phyloP scores from a whole-genome alignment of 2,888 invertebrate genomes.

The Cheiracanthium punctorium region DNA sequence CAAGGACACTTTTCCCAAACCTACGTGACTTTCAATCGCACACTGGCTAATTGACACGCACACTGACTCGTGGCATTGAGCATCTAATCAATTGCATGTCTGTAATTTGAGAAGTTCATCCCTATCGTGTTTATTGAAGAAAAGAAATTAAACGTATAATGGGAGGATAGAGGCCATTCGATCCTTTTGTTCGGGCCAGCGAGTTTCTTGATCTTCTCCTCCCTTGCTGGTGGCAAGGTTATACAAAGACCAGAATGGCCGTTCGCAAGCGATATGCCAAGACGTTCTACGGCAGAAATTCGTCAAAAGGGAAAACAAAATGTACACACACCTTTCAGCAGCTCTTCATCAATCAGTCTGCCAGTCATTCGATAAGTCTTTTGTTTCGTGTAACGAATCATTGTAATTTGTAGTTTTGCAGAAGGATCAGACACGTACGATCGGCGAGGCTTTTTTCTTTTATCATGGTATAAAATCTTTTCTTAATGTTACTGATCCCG shows the following conservation, averaged over 20 bases:
- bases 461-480: too few species aligned
- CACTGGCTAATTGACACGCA: too few species aligned
- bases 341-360: not conserved
- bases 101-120: not conserved
- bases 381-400: too few species aligned
- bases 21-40: too few species aligned
- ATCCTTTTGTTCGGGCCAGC: not conserved
- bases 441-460: too few species aligned
- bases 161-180: not conserved
- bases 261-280: not conserved
- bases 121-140: not conserved
- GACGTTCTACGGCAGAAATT: not conserved
- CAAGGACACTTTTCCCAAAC: too few species aligned
- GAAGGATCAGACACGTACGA: too few species aligned
- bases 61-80: not conserved
- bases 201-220: not conserved
- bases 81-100: not conserved
- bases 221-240: conserved; percentile 10
- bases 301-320: not conserved
- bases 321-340: not conserved
- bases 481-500: too few species aligned
- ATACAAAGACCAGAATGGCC: not conserved
- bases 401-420: too few species aligned
- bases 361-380: not conserved
- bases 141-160: not conserved